Evolutionary conservation across 1,140 invertebrate genomes (phyloP).

Genomic region (Lerema accius): DNA sequence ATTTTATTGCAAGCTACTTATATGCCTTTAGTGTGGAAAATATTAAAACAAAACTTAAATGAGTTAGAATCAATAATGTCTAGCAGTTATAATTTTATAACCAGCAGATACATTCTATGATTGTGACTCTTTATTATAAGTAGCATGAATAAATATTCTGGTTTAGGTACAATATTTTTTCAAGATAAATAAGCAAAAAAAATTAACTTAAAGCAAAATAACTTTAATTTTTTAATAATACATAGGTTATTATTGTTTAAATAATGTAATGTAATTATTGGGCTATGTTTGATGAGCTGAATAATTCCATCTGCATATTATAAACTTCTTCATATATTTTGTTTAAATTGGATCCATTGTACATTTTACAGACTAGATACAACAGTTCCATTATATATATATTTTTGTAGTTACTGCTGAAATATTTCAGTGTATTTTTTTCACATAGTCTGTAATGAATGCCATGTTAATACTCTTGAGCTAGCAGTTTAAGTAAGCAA

Average conservation of each 20-base stretch:
- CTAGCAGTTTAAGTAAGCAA: conserved; percentile 37
- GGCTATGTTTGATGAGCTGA: not conserved
- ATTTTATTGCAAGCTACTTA: conserved; percentile 19
- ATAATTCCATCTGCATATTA: not conserved
- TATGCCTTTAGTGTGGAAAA: conserved; percentile 11
- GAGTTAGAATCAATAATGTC: not conserved
- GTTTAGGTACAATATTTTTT: too few species aligned
- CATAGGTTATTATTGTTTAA: too few species aligned
- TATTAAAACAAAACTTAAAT: conserved; percentile 22
- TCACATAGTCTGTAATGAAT: not conserved
- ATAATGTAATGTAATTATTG: not conserved
- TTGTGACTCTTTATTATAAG: conserved; percentile 21
- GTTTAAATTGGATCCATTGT: not conserved
- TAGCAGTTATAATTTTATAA: conserved; percentile 1
- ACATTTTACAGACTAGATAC: not conserved
- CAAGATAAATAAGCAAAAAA: too few species aligned
- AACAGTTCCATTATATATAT: conserved; percentile 1
- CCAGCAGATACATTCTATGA: conserved; percentile 10
- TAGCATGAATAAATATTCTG: not conserved
- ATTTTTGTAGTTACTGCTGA: conserved; percentile 1
- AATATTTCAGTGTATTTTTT: not conserved
- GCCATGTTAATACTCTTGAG: conserved; percentile 25
- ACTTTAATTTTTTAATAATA: too few species aligned
- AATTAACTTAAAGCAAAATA: too few species aligned
- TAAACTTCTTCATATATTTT: not conserved